Conservation (phyloP, 2,113 vertebrate genomes). For the Halichoeres trimaculatus region DNA sequence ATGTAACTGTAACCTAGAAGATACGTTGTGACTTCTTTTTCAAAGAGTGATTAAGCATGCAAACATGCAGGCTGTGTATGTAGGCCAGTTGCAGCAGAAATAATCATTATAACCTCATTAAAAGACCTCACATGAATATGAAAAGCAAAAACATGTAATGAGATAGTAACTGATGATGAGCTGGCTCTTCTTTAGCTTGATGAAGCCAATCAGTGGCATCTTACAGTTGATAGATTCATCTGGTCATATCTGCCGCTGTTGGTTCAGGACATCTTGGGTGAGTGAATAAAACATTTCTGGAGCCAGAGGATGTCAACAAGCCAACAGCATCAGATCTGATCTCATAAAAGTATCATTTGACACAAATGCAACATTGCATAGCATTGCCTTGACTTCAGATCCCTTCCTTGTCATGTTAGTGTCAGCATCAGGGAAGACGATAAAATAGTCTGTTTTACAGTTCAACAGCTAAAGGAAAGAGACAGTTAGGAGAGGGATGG, state of each 20-base stretch:
- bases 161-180: conserved; percentile 10
- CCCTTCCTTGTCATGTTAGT: conserved; percentile 2
- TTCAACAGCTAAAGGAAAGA: conserved; percentile 20
- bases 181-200: conserved; percentile 14
- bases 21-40: conserved; percentile 27
- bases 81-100: conserved; percentile 42
- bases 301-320: conserved; percentile 16
- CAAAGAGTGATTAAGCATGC: conserved; percentile 35
- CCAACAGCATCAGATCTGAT: conserved; percentile 2
- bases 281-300: conserved; percentile 16
- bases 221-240: conserved; percentile 18
- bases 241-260: conserved; percentile 23
- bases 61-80: conserved; percentile 34
- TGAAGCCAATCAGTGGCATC: conserved; percentile 26
- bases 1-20: too few relatives aligned
- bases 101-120: conserved; percentile 37
- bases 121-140: conserved; percentile 17
- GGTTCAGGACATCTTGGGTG: conserved; percentile 35
- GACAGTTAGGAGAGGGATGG: conserved; percentile 5
- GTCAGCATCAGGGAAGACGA: conserved; percentile 14
- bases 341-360: not conserved
- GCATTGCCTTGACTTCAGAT: not conserved
- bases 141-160: not conserved
- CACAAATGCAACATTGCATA: conserved; percentile 8
- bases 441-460: conserved; percentile 26